Evolutionary conservation across 2,797 vertebrate genomes (phyloP).

Genomic region (Clarias laeviceps): DNA sequence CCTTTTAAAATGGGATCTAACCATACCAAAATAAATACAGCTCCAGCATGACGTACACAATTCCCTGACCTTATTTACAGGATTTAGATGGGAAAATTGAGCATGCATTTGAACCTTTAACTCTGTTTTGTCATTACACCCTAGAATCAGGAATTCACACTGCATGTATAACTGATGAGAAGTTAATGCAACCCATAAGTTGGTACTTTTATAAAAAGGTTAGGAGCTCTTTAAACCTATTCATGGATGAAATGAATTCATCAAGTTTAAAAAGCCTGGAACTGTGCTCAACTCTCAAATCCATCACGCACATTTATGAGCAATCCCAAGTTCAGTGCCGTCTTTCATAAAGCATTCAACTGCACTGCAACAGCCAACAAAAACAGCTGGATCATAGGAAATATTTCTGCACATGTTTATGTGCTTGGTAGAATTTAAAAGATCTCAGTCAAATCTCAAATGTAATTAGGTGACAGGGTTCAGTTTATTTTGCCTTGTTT

Average conservation of each 20-base stretch:
- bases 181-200: constrained; percentile 4
- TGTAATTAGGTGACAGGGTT: background rate
- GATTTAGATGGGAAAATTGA: background rate
- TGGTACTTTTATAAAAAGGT: constrained; percentile 1
- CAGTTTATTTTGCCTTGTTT: background rate
- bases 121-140: background rate
- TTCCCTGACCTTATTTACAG: constrained; percentile 1
- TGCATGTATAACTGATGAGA: background rate
- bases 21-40: background rate
- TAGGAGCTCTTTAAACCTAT: constrained; percentile 4
- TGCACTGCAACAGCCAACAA: background rate
- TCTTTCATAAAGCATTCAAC: background rate
- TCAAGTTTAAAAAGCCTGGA: constrained; percentile 13
- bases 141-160: background rate
- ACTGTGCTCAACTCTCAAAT: background rate
- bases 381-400: constrained; percentile 22
- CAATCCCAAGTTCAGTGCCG: background rate
- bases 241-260: constrained; percentile 21
- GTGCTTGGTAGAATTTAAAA: background rate
- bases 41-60: background rate
- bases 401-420: background rate
- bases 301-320: background rate
- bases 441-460: background rate
- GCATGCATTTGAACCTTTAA: background rate
- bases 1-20: background rate